phyloP scores from a whole-genome alignment of 2,797 vertebrate species.

The Leuciscus waleckii region DNA sequence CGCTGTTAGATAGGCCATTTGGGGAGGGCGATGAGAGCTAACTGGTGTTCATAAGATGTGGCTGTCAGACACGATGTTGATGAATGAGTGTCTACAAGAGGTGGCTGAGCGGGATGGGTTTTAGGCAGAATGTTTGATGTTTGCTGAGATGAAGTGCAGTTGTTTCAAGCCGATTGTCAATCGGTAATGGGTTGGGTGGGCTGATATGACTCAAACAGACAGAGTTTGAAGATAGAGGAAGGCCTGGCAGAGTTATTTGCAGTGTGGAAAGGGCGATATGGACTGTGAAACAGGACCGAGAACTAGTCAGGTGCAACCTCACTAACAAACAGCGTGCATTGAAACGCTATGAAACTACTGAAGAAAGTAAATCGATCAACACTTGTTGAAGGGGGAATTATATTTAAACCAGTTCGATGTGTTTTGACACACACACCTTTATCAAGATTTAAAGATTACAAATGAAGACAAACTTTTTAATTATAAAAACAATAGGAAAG shows the following conservation, averaged over 20 bases:
- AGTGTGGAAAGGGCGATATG: not conserved
- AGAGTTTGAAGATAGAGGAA: not conserved
- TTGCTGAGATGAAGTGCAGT: slow-evolving; percentile 11
- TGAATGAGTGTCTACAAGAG: slow-evolving; percentile 40
- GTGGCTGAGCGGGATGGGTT: slow-evolving; percentile 28
- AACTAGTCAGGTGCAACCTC: not conserved
- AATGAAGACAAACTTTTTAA: not conserved
- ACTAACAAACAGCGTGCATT: not conserved
- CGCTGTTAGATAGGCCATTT: slow-evolving; percentile 28
- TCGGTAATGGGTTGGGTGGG: slow-evolving; percentile 13
- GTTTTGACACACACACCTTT: not conserved
- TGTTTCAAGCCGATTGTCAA: slow-evolving; percentile 10
- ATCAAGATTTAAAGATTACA: slow-evolving; percentile 9
- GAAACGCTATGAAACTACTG: not conserved
- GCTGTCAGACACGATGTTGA: slow-evolving; percentile 41
- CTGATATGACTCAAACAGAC: slow-evolving; percentile 42
- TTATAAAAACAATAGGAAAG: slow-evolving; percentile 18
- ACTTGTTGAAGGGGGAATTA: not conserved
- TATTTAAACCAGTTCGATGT: not conserved
- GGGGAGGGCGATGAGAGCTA: slow-evolving; percentile 38
- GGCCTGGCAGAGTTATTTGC: not conserved
- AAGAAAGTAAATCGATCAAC: not conserved
- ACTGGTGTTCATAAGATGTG: slow-evolving; percentile 40
- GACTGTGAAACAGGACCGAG: not conserved
- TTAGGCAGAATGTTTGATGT: slow-evolving; percentile 20